phyloP scores from a whole-genome alignment of 2,888 invertebrate genomes.

The Polylopha cassiicola region DNA sequence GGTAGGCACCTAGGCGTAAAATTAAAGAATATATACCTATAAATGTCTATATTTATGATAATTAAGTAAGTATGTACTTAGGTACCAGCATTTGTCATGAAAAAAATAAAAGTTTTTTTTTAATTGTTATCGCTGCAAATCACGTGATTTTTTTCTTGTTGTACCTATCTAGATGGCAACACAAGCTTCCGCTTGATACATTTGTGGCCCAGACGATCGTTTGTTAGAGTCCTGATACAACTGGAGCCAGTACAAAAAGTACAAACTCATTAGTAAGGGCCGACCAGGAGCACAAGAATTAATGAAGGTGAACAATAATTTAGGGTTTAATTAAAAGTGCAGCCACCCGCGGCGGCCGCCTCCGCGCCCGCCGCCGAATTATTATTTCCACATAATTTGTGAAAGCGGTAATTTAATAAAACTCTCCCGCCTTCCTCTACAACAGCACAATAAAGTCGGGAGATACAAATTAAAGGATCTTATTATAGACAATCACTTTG shows the following conservation, averaged over 20 bases:
- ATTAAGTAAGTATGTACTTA: too few species aligned
- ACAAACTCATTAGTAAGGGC: constrained; percentile 70
- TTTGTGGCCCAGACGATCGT: constrained; percentile 27
- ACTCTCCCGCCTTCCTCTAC: constrained; percentile 34
- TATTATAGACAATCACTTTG: not conserved
- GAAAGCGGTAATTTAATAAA: constrained; percentile 74
- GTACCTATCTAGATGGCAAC: not conserved
- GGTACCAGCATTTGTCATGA: too few species aligned
- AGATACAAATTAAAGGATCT: not conserved
- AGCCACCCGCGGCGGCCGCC: constrained; percentile 64
- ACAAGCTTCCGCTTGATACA: not conserved
- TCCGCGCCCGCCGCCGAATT: constrained; percentile 51
- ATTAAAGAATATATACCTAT: too few species aligned
- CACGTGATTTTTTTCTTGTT: too few species aligned
- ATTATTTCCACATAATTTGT: constrained; percentile 73
- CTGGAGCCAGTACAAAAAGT: constrained; percentile 60
- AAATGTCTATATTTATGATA: too few species aligned
- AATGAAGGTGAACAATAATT: constrained; percentile 77
- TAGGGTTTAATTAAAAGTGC: constrained; percentile 77
- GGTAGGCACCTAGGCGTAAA: too few species aligned
- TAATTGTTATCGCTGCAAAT: too few species aligned
- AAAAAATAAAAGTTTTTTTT: too few species aligned
- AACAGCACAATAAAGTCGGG: constrained; percentile 1
- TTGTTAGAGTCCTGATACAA: constrained; percentile 33
- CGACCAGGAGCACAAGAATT: constrained; percentile 71